Base-by-base conservation (phyloP, 2,113 vertebrate genomes). In the Gymnogyps californianus region DNA sequence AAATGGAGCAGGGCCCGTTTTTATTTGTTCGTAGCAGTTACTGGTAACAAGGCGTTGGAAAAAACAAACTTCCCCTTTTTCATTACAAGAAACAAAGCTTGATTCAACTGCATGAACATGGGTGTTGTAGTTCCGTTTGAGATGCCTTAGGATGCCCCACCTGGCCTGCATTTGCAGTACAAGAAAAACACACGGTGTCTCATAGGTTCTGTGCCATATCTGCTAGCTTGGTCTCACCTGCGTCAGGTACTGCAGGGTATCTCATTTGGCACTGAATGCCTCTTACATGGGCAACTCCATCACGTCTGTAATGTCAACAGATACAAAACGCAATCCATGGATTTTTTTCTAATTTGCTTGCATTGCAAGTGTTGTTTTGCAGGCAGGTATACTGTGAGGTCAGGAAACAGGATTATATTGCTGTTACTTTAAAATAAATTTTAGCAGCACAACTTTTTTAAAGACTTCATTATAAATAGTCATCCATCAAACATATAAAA, bases 101-200 rank as follows among this genome's bases (percentile, higher is more conserved):
- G 52, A 34, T 9, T 58, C 29, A 21, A 3, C 22, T 34, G 44
- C 2, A 0, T 2, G 18, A 20, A 14, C 9, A 0, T 4, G 29
- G 76, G 46, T 26, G 66, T 6, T 36, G 34, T 6, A 6, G 34
- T 16, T 46, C 51, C 0, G 3, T 34, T 17, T 16, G 83, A 28
- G 57, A 17, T 70, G 74, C 59, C 18, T 7, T 22, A 17, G 54
- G 42, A 26, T 18, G 8, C 44, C 40, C n/a, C 18, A 32, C 22
- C 69, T 26, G 42, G 26, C 40, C 69, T 87, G 67, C 25, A 2
- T 13, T 20, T 83, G 49, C 31, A 55, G 57, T 21, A 34, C 20
- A n/a, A 59, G 52, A 17, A 24, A 22, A 67, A 9, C 62, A 7
- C 11, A 19, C 31, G 49, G 9, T 42, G 17, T 55, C 22, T 72